Percentiles rank a stretch among this genome's conserved stretches.
phyloP scores from a whole-genome alignment of 1,140 invertebrate species.

The Lepidurus couesii region DNA sequence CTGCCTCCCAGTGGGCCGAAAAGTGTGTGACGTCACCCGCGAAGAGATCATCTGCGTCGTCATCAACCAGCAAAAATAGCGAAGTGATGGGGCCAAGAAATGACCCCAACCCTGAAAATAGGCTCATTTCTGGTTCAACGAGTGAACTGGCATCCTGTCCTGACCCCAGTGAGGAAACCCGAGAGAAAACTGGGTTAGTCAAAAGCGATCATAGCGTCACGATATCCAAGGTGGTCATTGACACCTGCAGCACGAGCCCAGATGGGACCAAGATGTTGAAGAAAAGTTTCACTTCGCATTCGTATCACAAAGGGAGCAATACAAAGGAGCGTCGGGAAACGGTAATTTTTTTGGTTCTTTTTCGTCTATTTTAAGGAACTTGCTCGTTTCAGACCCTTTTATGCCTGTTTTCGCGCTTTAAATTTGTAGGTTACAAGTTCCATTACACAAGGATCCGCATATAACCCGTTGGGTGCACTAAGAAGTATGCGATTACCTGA shows the following conservation, averaged over 20 bases:
- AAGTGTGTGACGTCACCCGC: background rate
- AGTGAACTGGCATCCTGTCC: background rate
- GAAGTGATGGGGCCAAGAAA: background rate
- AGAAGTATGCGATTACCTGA: constrained; percentile 13
- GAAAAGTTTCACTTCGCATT: constrained; percentile 16
- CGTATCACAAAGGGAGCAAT: background rate
- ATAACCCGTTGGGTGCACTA: background rate
- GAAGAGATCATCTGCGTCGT: background rate
- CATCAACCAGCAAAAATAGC: background rate
- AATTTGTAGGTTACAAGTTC: background rate
- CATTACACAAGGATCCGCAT: background rate
- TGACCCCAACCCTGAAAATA: background rate
- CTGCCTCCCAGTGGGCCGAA: constrained; percentile 50
- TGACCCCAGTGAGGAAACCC: background rate
- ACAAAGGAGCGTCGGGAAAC: background rate
- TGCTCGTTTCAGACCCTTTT: background rate
- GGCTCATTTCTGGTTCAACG: background rate
- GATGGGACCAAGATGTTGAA: constrained; percentile 19
- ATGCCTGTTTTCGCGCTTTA: background rate
- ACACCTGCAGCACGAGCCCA: constrained; percentile 20
- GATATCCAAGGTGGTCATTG: constrained; percentile 18
- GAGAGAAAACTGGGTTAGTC: constrained; percentile 6
- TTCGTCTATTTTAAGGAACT: background rate
- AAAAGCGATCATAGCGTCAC: constrained; percentile 18
- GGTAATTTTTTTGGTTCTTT: background rate